Percentiles rank a stretch among this genome's conserved stretches.
Conservation (phyloP, 2,888 invertebrate genomes). For the Geotrupes spiniger region DNA sequence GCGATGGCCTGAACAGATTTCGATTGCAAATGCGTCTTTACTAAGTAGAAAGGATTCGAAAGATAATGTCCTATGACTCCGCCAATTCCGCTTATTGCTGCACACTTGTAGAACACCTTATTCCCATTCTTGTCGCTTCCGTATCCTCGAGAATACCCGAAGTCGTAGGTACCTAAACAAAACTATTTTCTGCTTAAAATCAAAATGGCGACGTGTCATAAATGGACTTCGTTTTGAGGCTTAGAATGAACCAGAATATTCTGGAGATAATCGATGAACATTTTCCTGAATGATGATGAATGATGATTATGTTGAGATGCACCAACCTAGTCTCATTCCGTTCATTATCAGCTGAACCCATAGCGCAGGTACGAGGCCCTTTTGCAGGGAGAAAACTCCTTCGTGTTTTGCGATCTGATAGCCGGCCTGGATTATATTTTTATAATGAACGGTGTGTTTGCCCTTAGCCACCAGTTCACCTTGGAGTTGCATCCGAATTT, state of each 20-base stretch:
- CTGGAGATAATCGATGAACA: background rate
- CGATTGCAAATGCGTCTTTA: slow-evolving; percentile 85
- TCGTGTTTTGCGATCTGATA: slow-evolving; percentile 57
- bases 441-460: slow-evolving; percentile 60
- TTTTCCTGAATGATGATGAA: slow-evolving; percentile 29
- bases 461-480: slow-evolving; percentile 57
- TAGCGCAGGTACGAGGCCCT: slow-evolving; percentile 78
- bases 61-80: slow-evolving; percentile 67
- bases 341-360: slow-evolving; percentile 74
- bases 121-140: slow-evolving; percentile 53
- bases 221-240: no score
- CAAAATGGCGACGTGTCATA: no score
- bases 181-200: background rate
- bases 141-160: slow-evolving; percentile 40
- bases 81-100: slow-evolving; percentile 57
- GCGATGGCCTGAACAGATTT: slow-evolving; percentile 71
- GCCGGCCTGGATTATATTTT: slow-evolving; percentile 74
- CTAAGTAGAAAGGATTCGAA: slow-evolving; percentile 74
- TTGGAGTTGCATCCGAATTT: slow-evolving; percentile 86
- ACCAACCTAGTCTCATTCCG: slow-evolving; percentile 54
- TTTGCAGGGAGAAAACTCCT: slow-evolving; percentile 70
- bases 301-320: background rate
- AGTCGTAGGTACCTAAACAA: slow-evolving; percentile 40
- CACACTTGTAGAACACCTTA: slow-evolving; percentile 51
- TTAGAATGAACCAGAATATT: no score